Conservation (phyloP, 1,140 invertebrate species). For the Sycophila sp. region DNA sequence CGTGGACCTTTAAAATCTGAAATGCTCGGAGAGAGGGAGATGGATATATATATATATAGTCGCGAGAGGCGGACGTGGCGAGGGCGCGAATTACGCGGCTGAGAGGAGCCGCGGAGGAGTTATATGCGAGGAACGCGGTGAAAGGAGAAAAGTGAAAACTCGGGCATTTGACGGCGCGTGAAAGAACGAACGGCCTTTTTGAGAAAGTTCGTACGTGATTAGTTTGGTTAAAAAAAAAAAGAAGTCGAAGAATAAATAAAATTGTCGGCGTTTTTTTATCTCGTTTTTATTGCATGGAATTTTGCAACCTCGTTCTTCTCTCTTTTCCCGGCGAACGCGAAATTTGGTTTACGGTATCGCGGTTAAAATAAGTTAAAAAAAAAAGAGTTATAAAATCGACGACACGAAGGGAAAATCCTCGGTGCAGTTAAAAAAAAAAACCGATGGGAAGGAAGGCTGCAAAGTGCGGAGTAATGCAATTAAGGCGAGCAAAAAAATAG, state of each 20-base stretch:
- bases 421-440: no score
- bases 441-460: neutral
- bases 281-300: no score
- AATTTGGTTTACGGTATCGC: no score
- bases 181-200: no score
- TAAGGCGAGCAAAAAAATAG: neutral
- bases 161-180: neutral
- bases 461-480: neutral
- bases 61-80: neutral
- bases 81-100: neutral
- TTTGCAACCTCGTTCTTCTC: no score
- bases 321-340: no score
- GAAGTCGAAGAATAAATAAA: neutral
- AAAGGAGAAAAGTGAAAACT: neutral
- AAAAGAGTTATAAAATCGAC: no score
- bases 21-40: neutral
- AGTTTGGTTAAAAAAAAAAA: neutral
- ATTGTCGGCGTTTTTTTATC: no score
- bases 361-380: no score
- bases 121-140: neutral
- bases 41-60: no score
- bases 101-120: neutral
- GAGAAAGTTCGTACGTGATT: neutral
- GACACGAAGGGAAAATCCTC: no score
- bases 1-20: slow-evolving; percentile 15